Evolutionary conservation across 1,140 invertebrate species (phyloP), one percentile per base, ranked within the genome.

Genomic region (Plodia interpunctella): DNA sequence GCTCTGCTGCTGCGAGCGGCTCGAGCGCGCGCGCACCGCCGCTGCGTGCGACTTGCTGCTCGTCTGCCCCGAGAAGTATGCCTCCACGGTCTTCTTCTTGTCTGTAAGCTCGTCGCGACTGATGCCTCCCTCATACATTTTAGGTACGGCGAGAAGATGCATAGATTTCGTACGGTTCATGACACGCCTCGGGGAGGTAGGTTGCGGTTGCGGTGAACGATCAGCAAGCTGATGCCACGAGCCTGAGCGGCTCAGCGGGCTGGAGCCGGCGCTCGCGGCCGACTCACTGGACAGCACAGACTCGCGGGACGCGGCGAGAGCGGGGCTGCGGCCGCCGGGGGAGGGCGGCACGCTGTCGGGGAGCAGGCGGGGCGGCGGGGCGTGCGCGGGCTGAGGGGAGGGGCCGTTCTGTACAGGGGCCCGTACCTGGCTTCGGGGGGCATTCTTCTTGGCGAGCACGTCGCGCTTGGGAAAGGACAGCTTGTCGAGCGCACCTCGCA

Each of bases 61-160:
- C 15, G 80, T 80, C 50, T 88, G 83, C 0, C 90, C 90, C 1
- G 88, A 82, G 72, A 97, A 95, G 75, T 96, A 97, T n/a, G 94
- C 94, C 59, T 95, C 94, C 44, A 97, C 93, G 4, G 95, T 95
- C 32, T 92, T 91, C 70, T 94, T 93, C 88, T 96, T 97, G 28
- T 93, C 92, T 9, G 91, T 90, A 8, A 96, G 83, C 61, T 93
- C 92, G n/a, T 94, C 92, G 56, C 93, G 94, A 6, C 92, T 91
- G 58, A 95, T 92, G 19, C 94, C 93, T 5, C 95, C 95, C 79
- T 97, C 95, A 78, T 91, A 97, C 63, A 96, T 93, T 63, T 93
- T 95, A 0, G 95, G 94, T 17, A 94, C 90, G 9, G 92, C 92
- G 63, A 95, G 80, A 3, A 93, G 90, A 62, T 95, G 93, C 68